Base-by-base conservation (phyloP, 2,888 invertebrate species). In the Pseudoips prasinana region DNA sequence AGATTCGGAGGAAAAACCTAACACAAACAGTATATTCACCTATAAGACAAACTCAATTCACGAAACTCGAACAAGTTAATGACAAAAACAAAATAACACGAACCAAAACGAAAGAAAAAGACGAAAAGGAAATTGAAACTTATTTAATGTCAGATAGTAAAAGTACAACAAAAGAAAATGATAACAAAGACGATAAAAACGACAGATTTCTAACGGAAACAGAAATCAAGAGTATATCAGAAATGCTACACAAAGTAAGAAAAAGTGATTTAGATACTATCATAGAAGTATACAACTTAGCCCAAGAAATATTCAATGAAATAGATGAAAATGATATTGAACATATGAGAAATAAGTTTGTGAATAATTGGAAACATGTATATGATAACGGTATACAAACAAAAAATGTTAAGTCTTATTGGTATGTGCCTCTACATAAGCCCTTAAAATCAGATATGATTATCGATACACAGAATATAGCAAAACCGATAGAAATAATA, bases 251-350 rank as follows among this genome's bases (percentile, higher is more conserved):
- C 3, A 68, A 68, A 1, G 67, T 86, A 0, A 88, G 79, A 31
- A 86, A 77, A 45, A 84, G 83, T 38, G 88, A 88, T 39, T 57
- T 88, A 29, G 80, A 87, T 58, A 76, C 86, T 3, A 71, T 88
- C 7, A 51, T 86, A 17, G 87, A 88, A 40, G 72, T 88, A 34
- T 88, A 87, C 28, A 80, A 77, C 33, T 51, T 87, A 46, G 86
- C 85, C 1, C 77, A 86, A 66, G 82, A 87, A 29, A 75, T 88
- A 43, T 83, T 81, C 29, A 78, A 73, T 29, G 84, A 86, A 57
- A 63, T 83, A 29, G 79, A 82, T 29, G 20, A 69, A 53, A 29
- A 29, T 27, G 5, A 60, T 48, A 47, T 29, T 47, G 48, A 20
- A 3, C n/a, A n/a, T n/a, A n/a, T n/a, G n/a, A 5, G 14, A 14